Evolutionary conservation across 2,888 invertebrate genomes (phyloP).

Genomic region (Mythimna loreyi): DNA sequence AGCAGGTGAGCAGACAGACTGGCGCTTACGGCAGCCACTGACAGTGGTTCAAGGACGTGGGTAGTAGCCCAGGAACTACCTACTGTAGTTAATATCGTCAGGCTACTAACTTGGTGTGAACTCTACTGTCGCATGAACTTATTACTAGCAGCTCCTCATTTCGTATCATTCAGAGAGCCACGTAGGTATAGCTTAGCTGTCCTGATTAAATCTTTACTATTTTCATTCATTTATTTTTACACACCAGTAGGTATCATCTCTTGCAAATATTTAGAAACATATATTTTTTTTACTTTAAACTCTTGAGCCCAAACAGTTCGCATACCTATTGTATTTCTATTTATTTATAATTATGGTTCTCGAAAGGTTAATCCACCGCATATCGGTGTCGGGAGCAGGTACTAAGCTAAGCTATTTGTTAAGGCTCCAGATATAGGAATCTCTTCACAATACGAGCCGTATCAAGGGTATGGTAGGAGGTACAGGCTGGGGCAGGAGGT

Average conservation of each 20-base stretch:
- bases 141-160: not conserved
- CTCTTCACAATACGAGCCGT: not conserved
- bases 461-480: not conserved
- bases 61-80: not conserved
- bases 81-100: too few relatives aligned
- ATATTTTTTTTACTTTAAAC: not conserved
- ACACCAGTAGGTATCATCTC: too few relatives aligned
- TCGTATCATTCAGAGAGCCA: not conserved
- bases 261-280: not conserved
- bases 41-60: constrained; percentile 9
- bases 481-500: not conserved
- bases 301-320: too few relatives aligned
- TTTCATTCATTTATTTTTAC: not conserved
- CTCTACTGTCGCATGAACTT: not conserved
- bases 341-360: too few relatives aligned
- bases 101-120: not conserved
- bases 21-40: constrained; percentile 37
- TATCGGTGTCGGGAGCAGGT: not conserved
- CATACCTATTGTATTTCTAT: too few relatives aligned
- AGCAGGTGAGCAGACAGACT: constrained; percentile 18
- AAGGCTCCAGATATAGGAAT: not conserved
- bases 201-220: not conserved
- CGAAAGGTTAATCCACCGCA: too few relatives aligned
- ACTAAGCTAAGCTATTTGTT: not conserved
- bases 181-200: not conserved